Base-by-base conservation (phyloP, 2,797 vertebrate genomes). In the Stomatorhinus walkeri region DNA sequence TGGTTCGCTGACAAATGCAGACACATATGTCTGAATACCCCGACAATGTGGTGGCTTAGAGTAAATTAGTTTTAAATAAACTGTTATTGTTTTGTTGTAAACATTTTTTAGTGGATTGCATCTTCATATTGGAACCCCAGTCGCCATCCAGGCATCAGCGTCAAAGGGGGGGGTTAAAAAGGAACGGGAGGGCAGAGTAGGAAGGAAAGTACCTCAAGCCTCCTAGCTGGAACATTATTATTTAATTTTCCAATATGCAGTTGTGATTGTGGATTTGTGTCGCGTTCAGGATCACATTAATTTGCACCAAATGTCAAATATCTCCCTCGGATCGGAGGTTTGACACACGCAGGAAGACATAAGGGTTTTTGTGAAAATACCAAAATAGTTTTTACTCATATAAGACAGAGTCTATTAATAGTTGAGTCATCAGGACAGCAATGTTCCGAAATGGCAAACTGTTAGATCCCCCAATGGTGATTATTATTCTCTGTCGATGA, bases 401-500 rank as follows among this genome's bases (percentile, higher is more conserved):
- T 94, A 94, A 94, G 93, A 92, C 91, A 92, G 91, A 92, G 93
- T 93, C 93, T 89, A 93, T 91, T 94, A 94, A 93, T 92, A 94
- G 91, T 93, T 94, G 93, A 95, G 95, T 96, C 95, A 95, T 95
- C 92, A 92, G 92, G 91, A 95, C 91, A 89, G 91, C 94, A 95
- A 95, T 94, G 94, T 94, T 95, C 95, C 93, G 94, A 97, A 97
- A 96, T 95, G 95, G 94, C 94, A 96, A 96, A 96, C 94, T 93
- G 94, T 95, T 96, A 94, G 93, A 96, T 95, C 95, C 93, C 84
- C 92, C 94, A 94, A 94, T 93, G 94, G 95, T 96, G 95, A 93
- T 94, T 92, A 95, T 95, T 95, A 94, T 93, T 96, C 95, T 95
- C 95, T 95, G 93, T 94, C 94, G 91, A 94, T 96, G 96, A 97